Conservation (phyloP, 2,797 vertebrate genomes). For the Pogonophryne albipinna region DNA sequence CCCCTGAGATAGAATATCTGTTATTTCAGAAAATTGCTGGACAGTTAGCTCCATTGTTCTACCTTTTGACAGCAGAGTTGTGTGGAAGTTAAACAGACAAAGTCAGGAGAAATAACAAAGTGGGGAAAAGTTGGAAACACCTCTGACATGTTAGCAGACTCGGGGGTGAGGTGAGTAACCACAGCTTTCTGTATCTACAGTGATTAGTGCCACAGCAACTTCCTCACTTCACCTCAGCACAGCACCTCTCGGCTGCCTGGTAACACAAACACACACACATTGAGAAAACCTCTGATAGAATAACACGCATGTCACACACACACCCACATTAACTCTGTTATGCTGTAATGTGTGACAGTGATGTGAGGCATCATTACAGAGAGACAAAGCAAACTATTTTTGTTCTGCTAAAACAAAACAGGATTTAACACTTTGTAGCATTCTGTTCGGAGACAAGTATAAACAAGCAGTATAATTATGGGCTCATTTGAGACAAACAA, state of each 20-base stretch:
- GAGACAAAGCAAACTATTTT: constrained; percentile 80
- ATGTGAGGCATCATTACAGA: constrained; percentile 71
- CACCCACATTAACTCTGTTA: constrained; percentile 23
- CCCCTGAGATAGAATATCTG: neutral
- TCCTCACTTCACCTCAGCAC: constrained; percentile 33
- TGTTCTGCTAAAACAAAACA: constrained; percentile 74
- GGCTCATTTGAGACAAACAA: constrained; percentile 74
- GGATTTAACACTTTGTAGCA: constrained; percentile 75
- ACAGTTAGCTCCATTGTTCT: constrained; percentile 1
- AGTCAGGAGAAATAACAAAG: constrained; percentile 28
- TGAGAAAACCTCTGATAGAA: constrained; percentile 29
- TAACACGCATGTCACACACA: constrained; percentile 28
- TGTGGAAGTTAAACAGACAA: constrained; percentile 16
- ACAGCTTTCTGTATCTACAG: constrained; percentile 32
- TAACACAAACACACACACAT: neutral
- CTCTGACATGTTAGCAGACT: constrained; percentile 50
- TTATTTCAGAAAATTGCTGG: neutral
- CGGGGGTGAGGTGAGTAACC: constrained; percentile 37
- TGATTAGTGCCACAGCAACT: constrained; percentile 52
- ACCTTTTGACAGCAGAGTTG: neutral
- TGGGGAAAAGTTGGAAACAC: constrained; percentile 60
- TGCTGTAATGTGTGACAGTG: constrained; percentile 56
- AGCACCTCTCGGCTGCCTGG: constrained; percentile 3
- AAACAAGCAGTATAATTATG: constrained; percentile 77
- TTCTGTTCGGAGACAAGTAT: constrained; percentile 74